Percentiles rank a stretch among this genome's conserved stretches.
phyloP scores from a whole-genome alignment of 2,888 invertebrate genomes.

The Ellobium chinense region DNA sequence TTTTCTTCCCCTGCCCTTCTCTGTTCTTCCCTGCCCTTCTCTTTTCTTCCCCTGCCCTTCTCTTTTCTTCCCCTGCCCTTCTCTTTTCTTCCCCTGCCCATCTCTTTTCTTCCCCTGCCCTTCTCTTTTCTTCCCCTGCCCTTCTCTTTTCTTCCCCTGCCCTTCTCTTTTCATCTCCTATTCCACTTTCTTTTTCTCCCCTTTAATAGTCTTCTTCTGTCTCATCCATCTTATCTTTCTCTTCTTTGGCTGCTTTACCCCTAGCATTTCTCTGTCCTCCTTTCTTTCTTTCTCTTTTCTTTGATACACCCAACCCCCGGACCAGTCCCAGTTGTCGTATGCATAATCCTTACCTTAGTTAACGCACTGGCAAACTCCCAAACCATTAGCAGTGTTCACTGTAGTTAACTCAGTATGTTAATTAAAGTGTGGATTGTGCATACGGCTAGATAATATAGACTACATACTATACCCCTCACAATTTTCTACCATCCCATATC shows the following conservation, averaged over 20 bases:
- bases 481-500: no score
- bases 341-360: no score
- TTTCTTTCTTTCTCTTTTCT: constrained; percentile 17
- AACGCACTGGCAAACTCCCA: no score
- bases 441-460: no score
- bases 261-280: constrained; percentile 8
- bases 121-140: constrained; percentile 1
- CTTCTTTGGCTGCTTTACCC: neutral
- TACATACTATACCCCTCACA: no score
- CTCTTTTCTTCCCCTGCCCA: neutral
- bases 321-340: neutral
- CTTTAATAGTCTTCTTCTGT: neutral
- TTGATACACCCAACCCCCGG: neutral
- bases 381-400: no score
- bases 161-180: neutral
- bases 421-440: no score
- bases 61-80: neutral
- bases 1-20: neutral
- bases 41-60: neutral
- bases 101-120: constrained; percentile 8
- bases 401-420: no score
- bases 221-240: constrained; percentile 2
- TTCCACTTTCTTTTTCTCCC: neutral
- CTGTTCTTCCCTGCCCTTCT: neutral
- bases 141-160: neutral